Evolutionary conservation across 2,888 invertebrate genomes (phyloP).

Genomic region (Lepidocyrtoides sp.): DNA sequence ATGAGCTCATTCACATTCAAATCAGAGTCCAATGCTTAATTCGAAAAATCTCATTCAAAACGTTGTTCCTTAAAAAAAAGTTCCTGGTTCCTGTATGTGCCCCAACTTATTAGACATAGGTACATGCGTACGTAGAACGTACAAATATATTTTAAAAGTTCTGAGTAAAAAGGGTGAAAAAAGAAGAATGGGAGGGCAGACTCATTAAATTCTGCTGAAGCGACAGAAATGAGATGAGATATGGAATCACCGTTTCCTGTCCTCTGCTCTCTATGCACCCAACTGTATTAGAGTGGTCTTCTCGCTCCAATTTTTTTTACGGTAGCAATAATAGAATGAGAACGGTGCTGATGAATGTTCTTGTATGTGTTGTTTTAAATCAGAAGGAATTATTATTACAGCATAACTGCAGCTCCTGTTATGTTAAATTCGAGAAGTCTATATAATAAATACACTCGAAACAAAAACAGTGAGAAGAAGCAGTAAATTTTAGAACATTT

Average conservation of each 20-base stretch:
- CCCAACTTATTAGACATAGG: neutral
- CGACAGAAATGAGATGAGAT: slow-evolving; percentile 79
- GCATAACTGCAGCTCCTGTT: neutral
- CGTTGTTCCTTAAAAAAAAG: slow-evolving; percentile 57
- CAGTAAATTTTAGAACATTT: slow-evolving; percentile 2
- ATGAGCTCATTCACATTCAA: slow-evolving; percentile 83
- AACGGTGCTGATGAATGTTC: slow-evolving; percentile 26
- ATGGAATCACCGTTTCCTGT: slow-evolving; percentile 74
- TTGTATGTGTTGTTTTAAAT: slow-evolving; percentile 50
- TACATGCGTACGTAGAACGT: neutral
- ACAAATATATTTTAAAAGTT: slow-evolving; percentile 39
- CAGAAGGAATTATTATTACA: slow-evolving; percentile 41
- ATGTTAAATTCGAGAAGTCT: neutral
- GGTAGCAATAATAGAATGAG: slow-evolving; percentile 16
- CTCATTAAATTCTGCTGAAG: slow-evolving; percentile 81
- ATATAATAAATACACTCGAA: neutral
- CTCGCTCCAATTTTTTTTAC: slow-evolving; percentile 4
- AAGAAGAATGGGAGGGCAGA: slow-evolving; percentile 60
- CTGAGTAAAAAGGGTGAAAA: slow-evolving; percentile 44
- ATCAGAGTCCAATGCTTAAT: slow-evolving; percentile 81
- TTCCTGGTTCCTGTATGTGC: neutral
- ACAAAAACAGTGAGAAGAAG: neutral
- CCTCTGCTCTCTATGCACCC: neutral
- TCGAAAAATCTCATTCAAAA: slow-evolving; percentile 76
- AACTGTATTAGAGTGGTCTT: neutral